These are phyloP conservation scores for Platynereis dumerilii DNA, from an alignment of 2,888 invertebrate species.

Conservation along the genomic window DNA sequence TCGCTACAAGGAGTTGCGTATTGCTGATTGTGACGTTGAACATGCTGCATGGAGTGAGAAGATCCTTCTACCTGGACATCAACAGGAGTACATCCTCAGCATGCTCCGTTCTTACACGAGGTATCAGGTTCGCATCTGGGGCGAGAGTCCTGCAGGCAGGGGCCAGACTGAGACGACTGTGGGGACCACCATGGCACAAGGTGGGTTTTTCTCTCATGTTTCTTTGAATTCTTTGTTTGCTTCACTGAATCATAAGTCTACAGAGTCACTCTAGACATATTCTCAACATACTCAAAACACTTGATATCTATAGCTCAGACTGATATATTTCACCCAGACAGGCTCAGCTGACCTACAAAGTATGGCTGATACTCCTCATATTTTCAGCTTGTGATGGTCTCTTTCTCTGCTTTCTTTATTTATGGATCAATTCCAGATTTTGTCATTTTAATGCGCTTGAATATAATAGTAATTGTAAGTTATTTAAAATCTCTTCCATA, in stretches of 20 bases:
- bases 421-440: too few species aligned
- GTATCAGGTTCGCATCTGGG: slow-evolving; percentile 41
- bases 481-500: neutral
- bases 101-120: slow-evolving; percentile 49
- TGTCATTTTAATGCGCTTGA: too few species aligned
- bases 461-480: neutral
- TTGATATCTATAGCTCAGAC: too few species aligned
- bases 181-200: slow-evolving; percentile 28
- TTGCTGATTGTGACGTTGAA: slow-evolving; percentile 28
- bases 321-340: too few species aligned
- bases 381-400: too few species aligned
- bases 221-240: slow-evolving; percentile 1
- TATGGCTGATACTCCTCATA: too few species aligned
- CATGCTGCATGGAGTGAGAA: slow-evolving; percentile 25
- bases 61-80: slow-evolving; percentile 21
- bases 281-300: too few species aligned
- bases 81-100: slow-evolving; percentile 38
- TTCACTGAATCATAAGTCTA: too few species aligned
- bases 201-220: slow-evolving; percentile 16
- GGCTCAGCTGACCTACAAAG: too few species aligned
- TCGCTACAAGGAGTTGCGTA: slow-evolving; percentile 26
- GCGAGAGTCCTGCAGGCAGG: slow-evolving; percentile 31
- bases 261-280: too few species aligned
- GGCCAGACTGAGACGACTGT: slow-evolving; percentile 24
- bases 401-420: too few species aligned